phyloP scores from a whole-genome alignment of 2,888 invertebrate species.

The Lissonota sp. region DNA sequence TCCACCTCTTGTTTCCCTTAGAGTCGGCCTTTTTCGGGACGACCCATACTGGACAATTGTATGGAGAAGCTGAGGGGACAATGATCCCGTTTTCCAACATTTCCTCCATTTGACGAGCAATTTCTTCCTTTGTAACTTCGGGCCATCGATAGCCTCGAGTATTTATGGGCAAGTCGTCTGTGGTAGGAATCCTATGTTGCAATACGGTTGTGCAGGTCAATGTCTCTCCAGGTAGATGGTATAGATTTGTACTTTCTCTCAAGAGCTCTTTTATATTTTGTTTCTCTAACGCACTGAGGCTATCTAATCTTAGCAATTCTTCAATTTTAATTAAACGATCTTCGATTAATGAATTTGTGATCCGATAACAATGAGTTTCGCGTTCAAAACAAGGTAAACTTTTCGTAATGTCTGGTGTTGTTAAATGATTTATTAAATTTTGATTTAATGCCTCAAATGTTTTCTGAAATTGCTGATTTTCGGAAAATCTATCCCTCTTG shows the following conservation, averaged over 20 bases:
- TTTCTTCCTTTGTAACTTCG: slow-evolving; percentile 54
- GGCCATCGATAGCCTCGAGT: slow-evolving; percentile 62
- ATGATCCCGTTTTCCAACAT: slow-evolving; percentile 55
- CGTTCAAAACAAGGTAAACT: too few species aligned
- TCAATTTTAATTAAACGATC: too few species aligned
- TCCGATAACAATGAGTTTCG: too few species aligned
- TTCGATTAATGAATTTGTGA: too few species aligned
- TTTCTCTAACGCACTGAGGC: slow-evolving; percentile 5
- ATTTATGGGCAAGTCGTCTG: slow-evolving; percentile 53
- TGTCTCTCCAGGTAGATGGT: slow-evolving; percentile 1
- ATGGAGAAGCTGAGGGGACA: slow-evolving; percentile 48
- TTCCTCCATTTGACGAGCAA: slow-evolving; percentile 53
- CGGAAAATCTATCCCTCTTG: too few species aligned
- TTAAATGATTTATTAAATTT: too few species aligned
- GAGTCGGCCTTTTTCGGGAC: slow-evolving; percentile 65
- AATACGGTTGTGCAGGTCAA: background rate
- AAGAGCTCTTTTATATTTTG: slow-evolving; percentile 1
- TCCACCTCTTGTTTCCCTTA: slow-evolving; percentile 58
- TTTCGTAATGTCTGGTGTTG: too few species aligned
- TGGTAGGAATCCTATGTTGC: slow-evolving; percentile 4
- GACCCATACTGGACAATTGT: slow-evolving; percentile 62
- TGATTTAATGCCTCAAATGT: too few species aligned
- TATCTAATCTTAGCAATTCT: background rate
- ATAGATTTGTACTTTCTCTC: slow-evolving; percentile 6
- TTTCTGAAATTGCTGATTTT: too few species aligned